Base-by-base conservation (phyloP, 2,888 invertebrate species). In the Ennomos fuscantarius region DNA sequence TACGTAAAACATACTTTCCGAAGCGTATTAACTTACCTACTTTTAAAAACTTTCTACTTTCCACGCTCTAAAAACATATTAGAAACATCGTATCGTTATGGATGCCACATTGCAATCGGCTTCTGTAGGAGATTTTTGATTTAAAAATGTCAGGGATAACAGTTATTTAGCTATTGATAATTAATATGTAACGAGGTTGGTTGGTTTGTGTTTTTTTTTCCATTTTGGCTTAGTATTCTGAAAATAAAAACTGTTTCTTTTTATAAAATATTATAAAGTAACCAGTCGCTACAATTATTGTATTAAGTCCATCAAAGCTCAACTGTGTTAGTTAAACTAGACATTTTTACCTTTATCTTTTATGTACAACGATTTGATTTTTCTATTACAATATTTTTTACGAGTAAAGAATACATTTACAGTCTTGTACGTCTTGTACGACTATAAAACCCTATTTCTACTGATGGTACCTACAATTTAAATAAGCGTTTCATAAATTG, bases 1-100 rank as follows among this genome's bases (percentile, higher is more conserved):
- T 63, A 59, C 79, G 77, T 73, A 72, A 71, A 74, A 77, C 72
- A 77, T 82, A 81, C 79, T 82, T 84, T 86, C 79, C 79, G 77
- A 81, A 78, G 77, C 78, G 77, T 85, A 84, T 82, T 81, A 84
- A 82, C 77, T 82, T 85, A 69, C 87, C 88, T 84, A 88, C 87
- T 88, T 90, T 85, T 80, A 75, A 75, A 81, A 85, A 90, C 91
- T 91, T 90, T 91, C 91, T 90, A 90, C 90, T 89, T 89, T 90
- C 89, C 90, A 89, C 88, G 90, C 90, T 91, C 91, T 88, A 89
- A 90, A 91, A 89, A 89, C 87, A 84, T 85, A 87, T 85, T 84
- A 84, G 87, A 87, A 82, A 84, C 86, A 87, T 84, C 80, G 82
- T 82, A 85, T 83, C 79, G 79, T 81, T 84, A 85, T 84, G 81